Evolutionary conservation across 2,888 invertebrate species (phyloP), one percentile per base, ranked within the genome.

Genomic region (Synanthedon andrenaeformis): DNA sequence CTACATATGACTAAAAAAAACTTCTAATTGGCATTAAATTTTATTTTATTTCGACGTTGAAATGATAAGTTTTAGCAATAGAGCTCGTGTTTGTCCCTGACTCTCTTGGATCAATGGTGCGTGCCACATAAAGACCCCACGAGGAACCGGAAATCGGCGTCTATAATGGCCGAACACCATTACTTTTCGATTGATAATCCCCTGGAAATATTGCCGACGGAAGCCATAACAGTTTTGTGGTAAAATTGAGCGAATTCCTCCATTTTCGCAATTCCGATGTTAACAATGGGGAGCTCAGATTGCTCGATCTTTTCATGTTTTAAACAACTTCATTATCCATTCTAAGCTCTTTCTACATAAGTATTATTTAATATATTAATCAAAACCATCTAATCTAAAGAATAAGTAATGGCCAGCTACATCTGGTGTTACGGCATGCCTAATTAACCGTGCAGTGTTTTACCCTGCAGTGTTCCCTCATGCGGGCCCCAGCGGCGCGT

Each of bases 401-500:
- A 45, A 45, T 0, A 49, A 17, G 17, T 49, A 49, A 19, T 49
- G 3, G 19, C 49, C 19, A 17, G 12, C 23, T 4, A 19, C 23
- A 5, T 12, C 49, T 49, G 23, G 19, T 49, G 19, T 17, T 17
- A 49, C 49, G 19, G 49, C 49, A 49, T 14, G 49, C 49, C 64
- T 83, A 75, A 86, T 82, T 86, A 86, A 86, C 86, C 74, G 69
- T 56, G 61, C 79, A 87, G 87, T 87, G 64, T 86, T 87, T 67
- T 86, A 86, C 66, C 87, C 87, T 59, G 87, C 91, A 94, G 96
- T 96, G 84, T 96, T 96, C 89, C 95, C 95, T 69, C 95, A 95
- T 88, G 95, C 96, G 89, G 96, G 96, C 84, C 96, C 97, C 72
- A 96, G 96, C 89, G 96, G 96, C 72, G 94, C 94, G 64, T 98